phyloP scores from a whole-genome alignment of 2,797 vertebrate genomes.

The Schizothorax lantsangensis region DNA sequence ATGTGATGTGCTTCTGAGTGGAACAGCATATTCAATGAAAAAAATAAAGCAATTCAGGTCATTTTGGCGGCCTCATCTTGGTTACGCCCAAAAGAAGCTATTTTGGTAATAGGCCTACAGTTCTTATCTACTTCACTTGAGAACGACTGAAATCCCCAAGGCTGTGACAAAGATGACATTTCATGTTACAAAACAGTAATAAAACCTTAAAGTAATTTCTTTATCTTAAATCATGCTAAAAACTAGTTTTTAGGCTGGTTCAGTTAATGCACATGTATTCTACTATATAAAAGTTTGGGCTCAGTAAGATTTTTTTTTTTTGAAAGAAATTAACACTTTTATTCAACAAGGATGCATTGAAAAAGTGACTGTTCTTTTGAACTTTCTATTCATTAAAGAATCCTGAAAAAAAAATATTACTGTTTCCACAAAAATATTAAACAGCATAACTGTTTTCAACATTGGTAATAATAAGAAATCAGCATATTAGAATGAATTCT shows the following conservation, averaged over 20 bases:
- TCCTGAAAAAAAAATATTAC: neutral
- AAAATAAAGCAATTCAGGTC: neutral
- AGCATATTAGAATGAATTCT: neutral
- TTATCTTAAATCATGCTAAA: neutral
- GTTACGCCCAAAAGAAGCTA: neutral
- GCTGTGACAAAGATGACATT: neutral
- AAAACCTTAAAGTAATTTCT: neutral
- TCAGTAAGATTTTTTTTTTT: neutral
- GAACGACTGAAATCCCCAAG: neutral
- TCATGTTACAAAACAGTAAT: neutral
- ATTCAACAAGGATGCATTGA: neutral
- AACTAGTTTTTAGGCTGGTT: neutral
- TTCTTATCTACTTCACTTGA: neutral
- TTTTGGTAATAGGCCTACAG: neutral
- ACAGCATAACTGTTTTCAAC: neutral
- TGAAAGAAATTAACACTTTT: neutral
- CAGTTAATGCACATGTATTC: neutral
- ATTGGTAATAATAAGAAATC: neutral
- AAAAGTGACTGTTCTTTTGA: neutral
- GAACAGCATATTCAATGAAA: neutral
- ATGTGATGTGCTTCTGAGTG: neutral
- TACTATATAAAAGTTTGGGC: neutral
- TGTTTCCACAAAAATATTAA: neutral
- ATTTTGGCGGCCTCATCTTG: neutral
- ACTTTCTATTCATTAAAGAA: too few relatives aligned